These are phyloP conservation scores for Scophthalmus maximus DNA, from an alignment of 2,113 vertebrate genomes.

Conservation along the genomic window DNA sequence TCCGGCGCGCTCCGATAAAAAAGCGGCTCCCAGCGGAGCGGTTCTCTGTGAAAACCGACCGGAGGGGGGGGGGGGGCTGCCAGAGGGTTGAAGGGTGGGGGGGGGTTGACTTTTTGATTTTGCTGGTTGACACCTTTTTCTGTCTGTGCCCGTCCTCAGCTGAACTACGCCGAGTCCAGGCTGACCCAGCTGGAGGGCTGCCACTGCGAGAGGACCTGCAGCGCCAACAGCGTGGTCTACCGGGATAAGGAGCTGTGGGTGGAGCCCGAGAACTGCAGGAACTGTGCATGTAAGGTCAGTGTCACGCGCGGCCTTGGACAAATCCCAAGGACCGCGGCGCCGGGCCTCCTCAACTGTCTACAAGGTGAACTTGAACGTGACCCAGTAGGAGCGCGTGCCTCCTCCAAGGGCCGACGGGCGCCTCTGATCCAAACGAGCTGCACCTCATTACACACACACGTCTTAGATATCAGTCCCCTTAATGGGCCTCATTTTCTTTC, in stretches of 20 bases:
- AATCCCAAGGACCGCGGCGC: neutral
- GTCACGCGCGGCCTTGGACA: neutral
- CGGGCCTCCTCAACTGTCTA: neutral
- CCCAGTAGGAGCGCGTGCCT: too few species aligned
- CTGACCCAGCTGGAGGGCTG: slow-evolving; percentile 95
- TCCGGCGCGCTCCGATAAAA: slow-evolving; percentile 49
- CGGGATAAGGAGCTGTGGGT: slow-evolving; percentile 94
- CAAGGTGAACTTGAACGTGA: too few species aligned
- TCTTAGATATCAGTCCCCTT: too few species aligned
- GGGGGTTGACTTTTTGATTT: slow-evolving; percentile 24
- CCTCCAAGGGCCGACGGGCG: too few species aligned
- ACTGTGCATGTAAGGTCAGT: slow-evolving; percentile 93
- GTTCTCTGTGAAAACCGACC: slow-evolving; percentile 24
- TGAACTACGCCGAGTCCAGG: slow-evolving; percentile 96
- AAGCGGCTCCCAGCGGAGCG: slow-evolving; percentile 39
- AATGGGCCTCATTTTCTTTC: too few species aligned
- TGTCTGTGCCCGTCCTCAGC: slow-evolving; percentile 78
- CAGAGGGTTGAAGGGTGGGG: neutral
- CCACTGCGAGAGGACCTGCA: slow-evolving; percentile 96
- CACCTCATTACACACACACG: too few species aligned
- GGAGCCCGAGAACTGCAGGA: slow-evolving; percentile 94
- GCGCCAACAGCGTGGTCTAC: slow-evolving; percentile 88
- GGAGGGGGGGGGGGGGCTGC: neutral
- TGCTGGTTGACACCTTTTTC: slow-evolving; percentile 23
- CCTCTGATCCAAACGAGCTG: too few species aligned